Percentiles rank a stretch among this genome's conserved stretches.
These are phyloP conservation scores for Pygoscelis antarcticus DNA, from an alignment of 2,113 vertebrate genomes.

Conservation along the genomic window DNA sequence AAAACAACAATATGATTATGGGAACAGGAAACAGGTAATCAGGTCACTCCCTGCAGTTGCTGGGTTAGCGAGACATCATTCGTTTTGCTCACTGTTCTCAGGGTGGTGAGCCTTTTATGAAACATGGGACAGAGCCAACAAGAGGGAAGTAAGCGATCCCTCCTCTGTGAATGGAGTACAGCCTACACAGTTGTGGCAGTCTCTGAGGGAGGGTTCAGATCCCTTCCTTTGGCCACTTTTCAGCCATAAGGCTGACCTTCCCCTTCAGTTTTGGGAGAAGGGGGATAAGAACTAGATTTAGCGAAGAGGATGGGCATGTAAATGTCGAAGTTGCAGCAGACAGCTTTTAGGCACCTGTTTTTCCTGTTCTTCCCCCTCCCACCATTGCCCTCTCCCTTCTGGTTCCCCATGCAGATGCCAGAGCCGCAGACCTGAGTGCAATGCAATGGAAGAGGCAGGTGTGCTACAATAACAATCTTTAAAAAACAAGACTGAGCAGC, in stretches of 20 bases:
- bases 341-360: neutral
- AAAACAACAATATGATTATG: neutral
- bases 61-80: neutral
- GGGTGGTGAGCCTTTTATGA: neutral
- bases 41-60: neutral
- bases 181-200: fast-evolving
- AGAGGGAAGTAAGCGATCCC: neutral
- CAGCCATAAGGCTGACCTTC: neutral
- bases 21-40: neutral
- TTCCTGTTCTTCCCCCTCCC: neutral
- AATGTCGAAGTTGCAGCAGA: neutral
- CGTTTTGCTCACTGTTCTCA: neutral
- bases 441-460: neutral
- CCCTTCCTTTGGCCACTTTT: neutral
- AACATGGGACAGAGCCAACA: neutral
- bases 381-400: neutral
- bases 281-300: neutral
- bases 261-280: neutral
- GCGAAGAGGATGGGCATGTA: neutral
- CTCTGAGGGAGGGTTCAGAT: neutral
- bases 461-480: neutral
- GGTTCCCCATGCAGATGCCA: neutral
- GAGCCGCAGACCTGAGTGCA: neutral
- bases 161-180: neutral
- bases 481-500: neutral